Evolutionary conservation across 2,888 invertebrate species (phyloP), one percentile per base, ranked within the genome.

Genomic region (Teleiodes luculella): DNA sequence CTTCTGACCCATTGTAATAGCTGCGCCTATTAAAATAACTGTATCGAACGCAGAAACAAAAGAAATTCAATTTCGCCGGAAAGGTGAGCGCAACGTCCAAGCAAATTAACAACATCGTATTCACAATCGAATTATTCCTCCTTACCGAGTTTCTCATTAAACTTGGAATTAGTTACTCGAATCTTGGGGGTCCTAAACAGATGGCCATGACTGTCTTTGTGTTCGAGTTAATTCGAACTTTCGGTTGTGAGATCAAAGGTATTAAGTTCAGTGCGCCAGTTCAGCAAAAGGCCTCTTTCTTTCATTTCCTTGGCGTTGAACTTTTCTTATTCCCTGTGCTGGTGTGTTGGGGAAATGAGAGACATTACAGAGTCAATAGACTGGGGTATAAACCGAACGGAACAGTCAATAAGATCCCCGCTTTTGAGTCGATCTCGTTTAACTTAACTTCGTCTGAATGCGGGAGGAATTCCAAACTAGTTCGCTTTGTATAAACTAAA

Each of bases 351-450:
- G 83, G 86, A 86, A 87, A 86, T 85, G 83, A 83, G 81, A 75
- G 81, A 84, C 83, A 86, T 87, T 86, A 87, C 81, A 60, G 80
- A 85, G 83, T 86, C 85, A 85, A 86, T 86, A 83, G 85, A 79
- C 74, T 76, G 71, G 70, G 75, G 76, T 75, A 75, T 74, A 75
- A 78, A 72, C 79, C 65, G 79, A 76, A 78, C 71, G 73, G 78
- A 76, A 78, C 80, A 81, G 79, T 81, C 83, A 81, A 83, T 83
- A 80, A 78, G 82, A 76, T 71, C 72, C 76, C 70, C 72, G 78
- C 76, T 80, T 79, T 77, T 75, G 76, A 78, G 72, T 67, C 72
- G 68, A 68, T 76, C 80, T 75, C 76, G 75, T 81, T 78, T 75
- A 72, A 74, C 72, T 74, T 77, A 76, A 80, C 75, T 78, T 78